Conservation (phyloP, 2,113 vertebrate species). For the Mus pahari region DNA sequence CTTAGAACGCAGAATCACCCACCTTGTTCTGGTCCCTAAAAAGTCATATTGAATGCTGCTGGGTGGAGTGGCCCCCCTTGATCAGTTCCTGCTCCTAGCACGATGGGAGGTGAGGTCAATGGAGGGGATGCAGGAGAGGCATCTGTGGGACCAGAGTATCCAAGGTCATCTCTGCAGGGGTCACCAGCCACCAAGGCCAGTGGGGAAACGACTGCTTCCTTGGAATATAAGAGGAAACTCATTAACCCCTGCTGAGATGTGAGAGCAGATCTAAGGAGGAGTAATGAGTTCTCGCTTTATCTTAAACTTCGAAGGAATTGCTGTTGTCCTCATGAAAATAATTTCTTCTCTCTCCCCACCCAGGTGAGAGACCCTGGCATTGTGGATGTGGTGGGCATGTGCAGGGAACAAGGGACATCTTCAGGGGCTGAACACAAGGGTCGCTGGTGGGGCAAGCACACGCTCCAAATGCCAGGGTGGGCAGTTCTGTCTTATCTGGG, state of each 20-base stretch:
- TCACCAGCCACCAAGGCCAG: not conserved
- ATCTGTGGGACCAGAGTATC: not conserved
- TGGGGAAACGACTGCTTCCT: conserved; percentile 12
- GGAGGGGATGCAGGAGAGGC: not conserved
- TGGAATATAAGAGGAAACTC: not conserved
- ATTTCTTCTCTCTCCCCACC: not conserved
- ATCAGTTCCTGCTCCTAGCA: not conserved
- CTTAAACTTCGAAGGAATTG: conserved; percentile 69
- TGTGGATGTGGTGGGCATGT: not conserved
- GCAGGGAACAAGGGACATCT: not conserved
- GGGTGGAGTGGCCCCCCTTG: not conserved
- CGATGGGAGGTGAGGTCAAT: not conserved
- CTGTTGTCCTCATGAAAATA: conserved; percentile 50
- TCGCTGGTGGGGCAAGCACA: fast-evolving
- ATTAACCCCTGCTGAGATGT: conserved; percentile 42
- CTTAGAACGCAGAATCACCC: not conserved
- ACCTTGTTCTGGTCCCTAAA: not conserved
- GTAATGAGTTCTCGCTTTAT: conserved; percentile 52
- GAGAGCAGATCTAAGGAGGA: conserved; percentile 37
- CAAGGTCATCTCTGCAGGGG: not conserved
- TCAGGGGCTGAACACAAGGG: not conserved
- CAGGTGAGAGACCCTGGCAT: not conserved
- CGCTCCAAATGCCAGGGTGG: fast-evolving
- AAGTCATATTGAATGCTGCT: not conserved
- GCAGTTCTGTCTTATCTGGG: not conserved